Evolutionary conservation across 2,113 vertebrate genomes (phyloP), one percentile per base, ranked within the genome.

Genomic region (Verasper variegatus): DNA sequence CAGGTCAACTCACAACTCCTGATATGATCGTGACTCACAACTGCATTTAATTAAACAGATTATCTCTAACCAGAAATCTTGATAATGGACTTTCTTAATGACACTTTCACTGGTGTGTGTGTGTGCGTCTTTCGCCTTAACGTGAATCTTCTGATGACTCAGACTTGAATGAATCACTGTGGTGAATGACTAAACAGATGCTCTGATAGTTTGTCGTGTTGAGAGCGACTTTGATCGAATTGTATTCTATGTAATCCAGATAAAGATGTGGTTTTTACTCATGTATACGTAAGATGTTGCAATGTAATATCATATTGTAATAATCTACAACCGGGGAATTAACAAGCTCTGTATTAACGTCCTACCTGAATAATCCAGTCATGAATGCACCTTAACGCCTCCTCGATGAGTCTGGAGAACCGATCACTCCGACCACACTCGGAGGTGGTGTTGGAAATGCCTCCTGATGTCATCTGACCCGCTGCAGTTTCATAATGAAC

Each of bases 71-170:
- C 26, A 62, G 18, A 68, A 54, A 20, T 82, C 13, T 52, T 52
- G 13, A 35, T 62, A 31, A 72, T 1, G 51, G 18, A 65, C 68
- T 55, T 31, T 67, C 21, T 71, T 66, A 69, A 68, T 37, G 57
- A 18, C 42, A 40, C 26, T 75, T 54, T 68, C 60, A 40, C 63
- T 31, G n/a, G 6, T 64, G 49, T 64, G 1, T 74, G 10, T 4
- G 0, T 31, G 31, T 31, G 51, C 57, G 24, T 17, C 20, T 64
- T 57, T n/a, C 26, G 0, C 55, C 55, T 57, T 67, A 17, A 49
- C 14, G 4, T 67, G 51, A 70, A 69, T 72, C 35, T 69, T n/a
- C n/a, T 57, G 11, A 13, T 10, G 23, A 58, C 26, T 69, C 9
- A 18, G 0, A 68, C 14, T 9, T 60, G 42, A 66, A 64, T 26